Evolutionary conservation across 2,113 vertebrate species (phyloP).

Genomic region (Stercorarius parasiticus): DNA sequence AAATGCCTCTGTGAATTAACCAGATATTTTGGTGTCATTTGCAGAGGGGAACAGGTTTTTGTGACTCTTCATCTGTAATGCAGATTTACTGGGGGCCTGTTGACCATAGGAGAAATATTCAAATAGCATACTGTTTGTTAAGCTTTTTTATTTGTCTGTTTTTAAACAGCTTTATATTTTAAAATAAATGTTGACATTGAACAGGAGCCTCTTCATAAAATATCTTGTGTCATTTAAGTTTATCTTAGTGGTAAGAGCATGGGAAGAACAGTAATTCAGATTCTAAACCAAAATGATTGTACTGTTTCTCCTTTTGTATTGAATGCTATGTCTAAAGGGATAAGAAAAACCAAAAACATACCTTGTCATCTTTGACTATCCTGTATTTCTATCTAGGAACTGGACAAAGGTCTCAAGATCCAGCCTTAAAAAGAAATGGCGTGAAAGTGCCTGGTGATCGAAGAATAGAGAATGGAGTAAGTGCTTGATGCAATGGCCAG

Average conservation of each 20-base stretch:
- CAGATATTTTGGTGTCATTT: not conserved
- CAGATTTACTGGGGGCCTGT: not conserved
- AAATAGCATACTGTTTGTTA: not conserved
- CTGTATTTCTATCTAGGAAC: conserved; percentile 58
- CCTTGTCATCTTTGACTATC: not conserved
- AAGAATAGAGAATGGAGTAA: conserved; percentile 93
- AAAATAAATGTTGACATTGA: not conserved
- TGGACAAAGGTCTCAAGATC: conserved; percentile 81
- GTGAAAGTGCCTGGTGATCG: conserved; percentile 83
- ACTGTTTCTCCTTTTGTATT: not conserved
- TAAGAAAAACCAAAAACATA: not conserved
- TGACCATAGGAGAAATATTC: not conserved
- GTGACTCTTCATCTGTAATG: not conserved
- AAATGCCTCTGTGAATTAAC: not conserved
- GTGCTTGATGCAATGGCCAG: not conserved
- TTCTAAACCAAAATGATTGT: not conserved
- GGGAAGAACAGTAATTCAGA: not conserved
- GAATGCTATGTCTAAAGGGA: not conserved
- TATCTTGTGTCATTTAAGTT: not conserved
- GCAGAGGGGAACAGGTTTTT: not conserved
- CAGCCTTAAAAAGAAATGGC: conserved; percentile 84
- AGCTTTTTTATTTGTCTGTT: not conserved
- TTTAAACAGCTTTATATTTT: not conserved
- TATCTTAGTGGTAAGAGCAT: not conserved
- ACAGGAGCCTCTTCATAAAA: not conserved